phyloP scores from a whole-genome alignment of 2,113 vertebrate species.

The Morone chrysops region DNA sequence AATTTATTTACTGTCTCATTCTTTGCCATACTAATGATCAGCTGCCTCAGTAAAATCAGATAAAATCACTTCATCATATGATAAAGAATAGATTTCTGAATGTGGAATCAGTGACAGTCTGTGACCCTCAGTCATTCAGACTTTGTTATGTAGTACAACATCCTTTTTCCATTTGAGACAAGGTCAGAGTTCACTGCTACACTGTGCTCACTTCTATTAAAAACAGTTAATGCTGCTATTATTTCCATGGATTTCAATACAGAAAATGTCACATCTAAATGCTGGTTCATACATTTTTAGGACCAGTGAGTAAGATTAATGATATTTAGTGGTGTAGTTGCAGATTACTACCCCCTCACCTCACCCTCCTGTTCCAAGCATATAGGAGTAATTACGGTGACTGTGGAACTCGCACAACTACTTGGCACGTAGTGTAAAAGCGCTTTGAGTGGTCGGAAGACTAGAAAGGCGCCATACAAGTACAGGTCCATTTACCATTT shows the following conservation, averaged over 20 bases:
- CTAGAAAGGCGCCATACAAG: no score
- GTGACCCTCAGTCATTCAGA: slow-evolving; percentile 3
- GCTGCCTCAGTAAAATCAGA: neutral
- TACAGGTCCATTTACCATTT: no score
- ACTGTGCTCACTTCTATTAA: neutral
- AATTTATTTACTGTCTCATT: neutral
- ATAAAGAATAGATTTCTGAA: neutral
- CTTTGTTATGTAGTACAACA: neutral
- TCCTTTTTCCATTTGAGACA: neutral
- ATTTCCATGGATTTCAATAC: neutral
- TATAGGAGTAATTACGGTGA: no score
- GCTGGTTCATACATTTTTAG: neutral
- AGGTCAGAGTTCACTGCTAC: neutral
- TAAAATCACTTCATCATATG: neutral
- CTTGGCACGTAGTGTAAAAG: no score
- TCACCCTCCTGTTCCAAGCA: no score
- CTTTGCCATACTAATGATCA: neutral
- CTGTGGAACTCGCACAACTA: no score
- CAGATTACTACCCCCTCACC: no score
- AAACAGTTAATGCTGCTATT: neutral
- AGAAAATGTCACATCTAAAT: neutral
- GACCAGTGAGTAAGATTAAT: no score
- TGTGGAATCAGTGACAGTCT: neutral
- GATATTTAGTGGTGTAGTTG: no score
- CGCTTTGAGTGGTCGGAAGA: no score